Conservation (phyloP, 2,888 invertebrate genomes). For the Fabriciana adippe region DNA sequence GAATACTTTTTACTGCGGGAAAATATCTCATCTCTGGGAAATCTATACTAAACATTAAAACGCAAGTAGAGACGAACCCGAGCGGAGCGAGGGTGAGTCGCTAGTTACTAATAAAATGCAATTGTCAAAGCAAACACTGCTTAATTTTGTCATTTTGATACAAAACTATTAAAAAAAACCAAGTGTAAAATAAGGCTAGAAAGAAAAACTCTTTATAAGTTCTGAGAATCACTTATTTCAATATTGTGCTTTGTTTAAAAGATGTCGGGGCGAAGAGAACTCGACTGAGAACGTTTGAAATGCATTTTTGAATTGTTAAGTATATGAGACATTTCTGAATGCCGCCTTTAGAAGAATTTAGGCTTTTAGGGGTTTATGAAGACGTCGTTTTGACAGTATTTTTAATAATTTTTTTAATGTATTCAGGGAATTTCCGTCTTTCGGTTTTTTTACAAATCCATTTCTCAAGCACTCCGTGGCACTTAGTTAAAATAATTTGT, state of each 20-base stretch:
- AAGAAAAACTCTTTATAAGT: conserved; percentile 14
- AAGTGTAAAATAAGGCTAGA: conserved; percentile 8
- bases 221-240: conserved; percentile 21
- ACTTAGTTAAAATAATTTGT: no score
- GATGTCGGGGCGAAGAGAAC: conserved; percentile 16
- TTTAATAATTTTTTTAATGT: neutral
- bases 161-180: neutral
- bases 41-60: no score
- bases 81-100: no score
- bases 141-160: neutral
- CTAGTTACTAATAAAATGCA: no score
- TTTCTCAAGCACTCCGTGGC: no score
- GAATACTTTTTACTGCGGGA: no score
- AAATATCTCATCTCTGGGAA: no score
- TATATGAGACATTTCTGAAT: conserved; percentile 23
- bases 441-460: no score
- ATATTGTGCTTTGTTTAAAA: conserved; percentile 18
- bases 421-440: neutral
- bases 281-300: conserved; percentile 17
- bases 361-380: neutral
- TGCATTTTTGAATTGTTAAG: conserved; percentile 18
- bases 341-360: conserved; percentile 14
- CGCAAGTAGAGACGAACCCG: no score
- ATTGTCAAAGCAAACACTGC: no score
- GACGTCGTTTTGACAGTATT: neutral